Base-by-base conservation (phyloP, 2,888 invertebrate species). In the Pomacea canaliculata region DNA sequence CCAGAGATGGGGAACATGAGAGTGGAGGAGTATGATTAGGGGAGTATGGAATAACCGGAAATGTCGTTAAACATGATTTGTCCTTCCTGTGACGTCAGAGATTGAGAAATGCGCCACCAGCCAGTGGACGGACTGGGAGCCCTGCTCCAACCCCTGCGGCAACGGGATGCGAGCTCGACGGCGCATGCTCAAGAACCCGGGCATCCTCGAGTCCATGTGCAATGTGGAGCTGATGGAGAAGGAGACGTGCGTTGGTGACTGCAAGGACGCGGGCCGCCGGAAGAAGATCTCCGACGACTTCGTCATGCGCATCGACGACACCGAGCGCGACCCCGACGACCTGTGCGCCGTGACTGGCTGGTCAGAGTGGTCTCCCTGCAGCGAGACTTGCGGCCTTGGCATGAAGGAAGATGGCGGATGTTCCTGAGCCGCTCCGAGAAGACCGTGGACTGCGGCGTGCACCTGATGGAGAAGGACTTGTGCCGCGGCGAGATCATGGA, bases 321-420 rank as follows among this genome's bases (percentile, higher is more conserved):
- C 84, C 13, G 81, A 78, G 49, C 63, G 83, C 3, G 84, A 87
- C 73, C 79, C 83, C 19, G 78, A 80, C 16, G 86, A 90, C 76
- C 86, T 89, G 65, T 91, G 91, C 84, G 92, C 94, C 85, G 92
- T 96, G 85, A 94, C 95, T 3, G 93, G 93, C 67, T 97, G 97
- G 97, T 93, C 95, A 51, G 93, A 93, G 71, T 97, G 97, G 97
- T 93, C 94, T 49, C 92, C 93, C 1, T 97, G 97, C 91, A 95
- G 94, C 86, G 94, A 94, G 8, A 92, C 93, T 27, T 97, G 97
- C 91, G 97, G 97, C 49, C 87, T 92, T 18, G 96, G 96, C 23
- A 84, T 86, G 72, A 83, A 83, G 71, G 79, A 88, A 77, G 89
- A 72, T 85, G 86, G 85, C 82, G 89, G 19, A 87, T 86, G 84